phyloP scores from a whole-genome alignment of 2,113 vertebrate genomes.

The Balaenoptera acutorostrata region DNA sequence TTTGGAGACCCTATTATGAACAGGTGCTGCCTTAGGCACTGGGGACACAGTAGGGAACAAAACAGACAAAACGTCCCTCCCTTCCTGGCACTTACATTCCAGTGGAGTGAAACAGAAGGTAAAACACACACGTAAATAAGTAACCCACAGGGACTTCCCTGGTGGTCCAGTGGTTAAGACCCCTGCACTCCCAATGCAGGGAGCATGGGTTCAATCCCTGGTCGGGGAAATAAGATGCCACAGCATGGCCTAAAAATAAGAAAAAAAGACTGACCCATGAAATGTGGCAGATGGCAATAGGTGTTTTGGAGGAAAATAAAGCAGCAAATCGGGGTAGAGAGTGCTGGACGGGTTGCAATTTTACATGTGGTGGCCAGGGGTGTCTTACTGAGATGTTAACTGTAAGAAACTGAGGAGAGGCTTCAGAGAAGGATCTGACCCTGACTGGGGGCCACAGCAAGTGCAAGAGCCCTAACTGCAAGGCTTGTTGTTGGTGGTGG shows the following conservation, averaged over 20 bases:
- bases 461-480: too few species aligned
- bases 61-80: background rate
- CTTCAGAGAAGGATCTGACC: background rate
- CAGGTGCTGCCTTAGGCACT: background rate
- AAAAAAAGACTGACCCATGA: background rate
- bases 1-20: background rate
- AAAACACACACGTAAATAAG: background rate
- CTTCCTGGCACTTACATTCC: background rate
- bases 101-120: background rate
- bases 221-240: too few species aligned
- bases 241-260: too few species aligned
- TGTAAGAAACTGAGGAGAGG: background rate
- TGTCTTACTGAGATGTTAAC: background rate
- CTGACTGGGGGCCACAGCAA: too few species aligned
- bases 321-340: background rate
- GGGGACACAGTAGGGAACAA: background rate
- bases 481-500: background rate
- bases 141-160: too few species aligned
- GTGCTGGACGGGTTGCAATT: background rate
- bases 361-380: background rate
- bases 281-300: background rate
- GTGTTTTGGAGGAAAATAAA: background rate
- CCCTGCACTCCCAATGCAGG: too few species aligned
- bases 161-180: too few species aligned
- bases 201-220: too few species aligned